Evolutionary conservation across 2,797 vertebrate species (phyloP), one percentile per base, ranked within the genome.

Genomic region (Poecilia velifera): DNA sequence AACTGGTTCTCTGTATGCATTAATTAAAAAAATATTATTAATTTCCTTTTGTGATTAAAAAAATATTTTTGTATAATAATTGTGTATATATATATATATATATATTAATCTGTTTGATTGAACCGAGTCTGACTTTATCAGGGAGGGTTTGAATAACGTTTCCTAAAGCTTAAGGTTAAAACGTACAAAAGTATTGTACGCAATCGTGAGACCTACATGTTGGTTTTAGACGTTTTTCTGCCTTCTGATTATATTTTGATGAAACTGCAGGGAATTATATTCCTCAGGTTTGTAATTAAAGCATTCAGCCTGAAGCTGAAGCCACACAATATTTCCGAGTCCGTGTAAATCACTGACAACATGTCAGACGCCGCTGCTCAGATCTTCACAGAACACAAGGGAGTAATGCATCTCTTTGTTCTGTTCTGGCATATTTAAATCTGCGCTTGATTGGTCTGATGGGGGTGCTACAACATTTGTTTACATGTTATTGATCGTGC

Each of bases 401-500:
- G 84, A 86, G 88, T 83, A 82, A 88, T 68, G 59, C 80, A 79
- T 76, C 81, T 81, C 84, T 90, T 86, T 86, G 81, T 87, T 91
- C 76, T 76, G 76, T 82, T 88, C 75, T 84, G 83, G 76, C 78
- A 82, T 80, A 84, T 92, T 91, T 82, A 86, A 90, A 91, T 87
- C 4, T 84, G 72, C 13, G 76, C 84, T 89, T 91, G 88, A 91
- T 88, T 90, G 80, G 87, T 89, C 86, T 87, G 88, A 86, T 81
- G 89, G 84, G 87, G 80, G 78, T 78, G 82, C 76, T 85, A 81
- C 85, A 90, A 84, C 55, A 84, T 86, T 86, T 87, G 86, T 92
- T 92, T 87, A 91, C 85, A 89, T 82, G 80, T 88, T 87, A 89
- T 87, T 91, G 83, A 93, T 89, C 90, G 90, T 82, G 85, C 85